Evolutionary conservation across 37 sponge, comb jelly and placozoan genomes (phyloP).

Genomic region (Tethya wilhelma): DNA sequence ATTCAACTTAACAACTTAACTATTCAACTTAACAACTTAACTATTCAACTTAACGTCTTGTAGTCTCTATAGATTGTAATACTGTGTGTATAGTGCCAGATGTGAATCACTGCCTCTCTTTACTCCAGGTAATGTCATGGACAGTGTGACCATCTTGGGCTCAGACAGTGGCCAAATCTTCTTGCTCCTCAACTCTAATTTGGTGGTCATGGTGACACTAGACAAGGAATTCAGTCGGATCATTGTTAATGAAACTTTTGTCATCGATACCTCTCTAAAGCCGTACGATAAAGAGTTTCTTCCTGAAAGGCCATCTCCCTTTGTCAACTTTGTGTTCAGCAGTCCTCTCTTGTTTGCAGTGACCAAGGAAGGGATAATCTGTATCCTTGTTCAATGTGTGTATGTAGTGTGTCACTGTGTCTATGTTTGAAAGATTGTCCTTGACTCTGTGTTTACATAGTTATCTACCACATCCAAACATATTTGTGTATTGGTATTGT

Average conservation of each 20-base stretch:
- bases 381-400: conserved; percentile 47
- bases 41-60: too few species aligned
- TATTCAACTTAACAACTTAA: too few species aligned
- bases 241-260: neutral
- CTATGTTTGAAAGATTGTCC: neutral
- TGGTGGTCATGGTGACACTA: conserved; percentile 18
- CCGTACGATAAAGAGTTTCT: conserved; percentile 13
- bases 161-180: conserved; percentile 22
- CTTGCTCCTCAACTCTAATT: conserved; percentile 22
- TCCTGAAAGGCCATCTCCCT: neutral
- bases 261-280: conserved; percentile 11
- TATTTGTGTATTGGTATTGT: conserved; percentile 37
- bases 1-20: too few species aligned
- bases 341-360: conserved; percentile 45
- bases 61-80: neutral
- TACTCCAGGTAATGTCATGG: conserved; percentile 25
- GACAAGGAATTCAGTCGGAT: conserved; percentile 47
- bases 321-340: conserved; percentile 5
- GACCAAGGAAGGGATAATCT: conserved; percentile 41
- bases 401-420: neutral
- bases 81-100: neutral
- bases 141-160: conserved; percentile 16
- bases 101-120: neutral
- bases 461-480: conserved; percentile 25
- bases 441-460: conserved; percentile 26